Evolutionary conservation across 2,888 invertebrate genomes (phyloP).

Genomic region (Xestia rhomboidea): DNA sequence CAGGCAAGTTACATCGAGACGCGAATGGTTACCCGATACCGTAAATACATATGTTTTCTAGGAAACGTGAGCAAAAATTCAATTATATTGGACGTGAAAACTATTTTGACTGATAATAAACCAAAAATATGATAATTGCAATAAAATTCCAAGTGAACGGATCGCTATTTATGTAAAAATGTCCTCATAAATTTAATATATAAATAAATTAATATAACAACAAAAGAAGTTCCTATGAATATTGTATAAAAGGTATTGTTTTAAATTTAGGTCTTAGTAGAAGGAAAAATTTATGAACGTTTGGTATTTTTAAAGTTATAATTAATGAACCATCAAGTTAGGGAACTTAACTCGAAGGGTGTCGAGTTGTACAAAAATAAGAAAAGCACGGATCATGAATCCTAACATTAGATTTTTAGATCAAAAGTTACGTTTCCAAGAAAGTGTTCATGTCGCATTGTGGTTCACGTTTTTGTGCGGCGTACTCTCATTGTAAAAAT

Average conservation of each 20-base stretch:
- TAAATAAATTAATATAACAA: constrained; percentile 90
- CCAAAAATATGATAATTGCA: constrained; percentile 76
- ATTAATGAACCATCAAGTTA: constrained; percentile 85
- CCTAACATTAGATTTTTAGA: constrained; percentile 89
- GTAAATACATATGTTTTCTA: constrained; percentile 82
- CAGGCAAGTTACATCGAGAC: constrained; percentile 81
- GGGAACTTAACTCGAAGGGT: constrained; percentile 80
- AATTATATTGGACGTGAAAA: constrained; percentile 77
- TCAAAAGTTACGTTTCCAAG: constrained; percentile 89
- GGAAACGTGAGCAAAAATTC: constrained; percentile 85
- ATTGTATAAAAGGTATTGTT: constrained; percentile 90
- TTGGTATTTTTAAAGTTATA: constrained; percentile 90
- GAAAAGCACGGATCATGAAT: constrained; percentile 89
- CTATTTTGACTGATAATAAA: constrained; percentile 77
- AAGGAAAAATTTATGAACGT: constrained; percentile 90
- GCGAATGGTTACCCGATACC: constrained; percentile 83
- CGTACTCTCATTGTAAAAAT: constrained; percentile 66
- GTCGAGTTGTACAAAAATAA: constrained; percentile 85
- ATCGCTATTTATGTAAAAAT: constrained; percentile 90
- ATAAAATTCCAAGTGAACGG: constrained; percentile 85
- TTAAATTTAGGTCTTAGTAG: constrained; percentile 91
- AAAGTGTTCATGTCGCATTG: constrained; percentile 86
- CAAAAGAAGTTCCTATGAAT: constrained; percentile 91
- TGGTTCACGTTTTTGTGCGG: constrained; percentile 75
- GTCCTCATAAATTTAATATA: constrained; percentile 90